These are phyloP conservation scores for Callorhinus ursinus DNA, from an alignment of 2,113 vertebrate species.

Conservation along the genomic window DNA sequence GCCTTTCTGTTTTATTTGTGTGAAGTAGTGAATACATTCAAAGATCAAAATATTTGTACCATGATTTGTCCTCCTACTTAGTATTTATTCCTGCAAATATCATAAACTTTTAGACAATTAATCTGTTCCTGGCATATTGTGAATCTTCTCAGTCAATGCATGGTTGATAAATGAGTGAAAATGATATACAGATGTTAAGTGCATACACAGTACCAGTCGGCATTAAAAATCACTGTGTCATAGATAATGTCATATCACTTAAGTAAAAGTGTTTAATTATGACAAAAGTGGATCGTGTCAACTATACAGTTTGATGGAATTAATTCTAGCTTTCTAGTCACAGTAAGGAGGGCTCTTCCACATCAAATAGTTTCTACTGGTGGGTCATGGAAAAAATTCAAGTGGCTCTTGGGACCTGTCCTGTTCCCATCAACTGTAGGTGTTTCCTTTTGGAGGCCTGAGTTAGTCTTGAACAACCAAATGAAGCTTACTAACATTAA, in stretches of 20 bases:
- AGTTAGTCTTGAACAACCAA: neutral
- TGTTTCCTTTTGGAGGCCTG: neutral
- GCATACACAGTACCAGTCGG: neutral
- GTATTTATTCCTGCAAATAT: neutral
- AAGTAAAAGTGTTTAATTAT: neutral
- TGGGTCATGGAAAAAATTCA: neutral
- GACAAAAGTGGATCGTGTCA: neutral
- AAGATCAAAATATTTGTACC: neutral
- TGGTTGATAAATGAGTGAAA: neutral
- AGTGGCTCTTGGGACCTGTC: neutral
- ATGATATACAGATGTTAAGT: neutral
- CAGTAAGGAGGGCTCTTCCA: neutral
- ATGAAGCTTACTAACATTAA: neutral
- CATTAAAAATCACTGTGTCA: neutral
- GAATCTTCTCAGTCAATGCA: neutral
- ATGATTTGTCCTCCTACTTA: neutral
- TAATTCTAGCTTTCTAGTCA: neutral
- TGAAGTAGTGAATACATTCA: neutral
- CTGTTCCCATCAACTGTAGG: neutral
- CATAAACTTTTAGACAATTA: neutral
- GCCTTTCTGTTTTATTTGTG: constrained; percentile 32
- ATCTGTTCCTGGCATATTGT: neutral
- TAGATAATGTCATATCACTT: neutral
- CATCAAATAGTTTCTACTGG: neutral
- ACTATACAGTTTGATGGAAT: neutral